Base-by-base conservation (phyloP, 2,888 invertebrate species). In the Callinectes sapidus region DNA sequence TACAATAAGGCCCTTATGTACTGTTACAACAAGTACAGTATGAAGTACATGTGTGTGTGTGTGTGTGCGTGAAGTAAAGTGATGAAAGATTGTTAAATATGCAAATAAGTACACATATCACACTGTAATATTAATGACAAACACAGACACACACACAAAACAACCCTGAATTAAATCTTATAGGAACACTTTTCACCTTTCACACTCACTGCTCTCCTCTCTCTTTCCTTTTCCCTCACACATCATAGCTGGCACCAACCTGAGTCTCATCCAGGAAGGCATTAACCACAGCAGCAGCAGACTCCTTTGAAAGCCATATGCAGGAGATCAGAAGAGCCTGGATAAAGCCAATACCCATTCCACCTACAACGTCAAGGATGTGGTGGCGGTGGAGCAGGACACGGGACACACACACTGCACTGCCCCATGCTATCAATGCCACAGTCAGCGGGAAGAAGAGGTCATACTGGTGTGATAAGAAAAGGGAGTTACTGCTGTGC, bases 311-410 rank as follows among this genome's bases (percentile, higher is more conserved):
- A 14, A 93, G 90, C 93, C 93, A 93, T 0, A 93, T 23, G 5
- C 86, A 55, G n/a, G 88, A 89, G 39, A 93, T 55, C n/a, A 94
- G 23, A 3, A 86, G 1, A 32, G 93, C 93, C 61, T 98, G 97
- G 0, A 97, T 90, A 42, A 97, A 95, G 0, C 99, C 99, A 86
- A 99, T 95, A 8, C 97, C 92, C 28, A 97, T 95, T 23, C 99
- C 99, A 90, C 96, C 97, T 5, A 97, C 86, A 0, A 99, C 97
- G 96, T 99, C 99, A 66, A 98, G 96, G 81, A 99, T 96, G 95
- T 98, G 98, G 96, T 99, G 99, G 92, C 99, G 97, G 95, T 97
- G 97, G 95, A 98, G 96, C 35, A 99, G 96, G 13, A 99, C 96
- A 95, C 99, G 96, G 2, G 99, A 98, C 0, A 98, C 93, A 90